These are phyloP conservation scores for Nyctibius bracteatus DNA, from an alignment of 2,113 vertebrate species.

Conservation along the genomic window DNA sequence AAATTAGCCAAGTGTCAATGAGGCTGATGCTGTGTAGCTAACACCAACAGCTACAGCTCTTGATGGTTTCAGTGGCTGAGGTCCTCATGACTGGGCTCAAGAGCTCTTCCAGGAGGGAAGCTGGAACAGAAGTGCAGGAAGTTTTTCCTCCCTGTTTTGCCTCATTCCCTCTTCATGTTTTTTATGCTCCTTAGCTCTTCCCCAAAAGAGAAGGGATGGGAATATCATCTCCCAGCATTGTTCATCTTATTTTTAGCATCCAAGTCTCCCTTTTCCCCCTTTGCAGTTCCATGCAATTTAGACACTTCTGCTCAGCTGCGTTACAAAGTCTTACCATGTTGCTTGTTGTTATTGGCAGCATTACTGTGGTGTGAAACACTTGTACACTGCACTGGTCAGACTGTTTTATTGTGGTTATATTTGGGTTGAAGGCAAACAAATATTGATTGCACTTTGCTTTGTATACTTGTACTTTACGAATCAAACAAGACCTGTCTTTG, in stretches of 20 bases:
- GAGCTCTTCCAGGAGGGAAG: not conserved
- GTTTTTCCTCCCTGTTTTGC: not conserved
- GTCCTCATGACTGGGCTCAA: not conserved
- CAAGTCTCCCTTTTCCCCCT: not conserved
- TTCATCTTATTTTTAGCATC: not conserved
- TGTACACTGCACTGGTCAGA: fast-evolving
- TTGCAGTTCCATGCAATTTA: not conserved
- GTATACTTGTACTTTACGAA: not conserved
- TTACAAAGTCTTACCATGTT: not conserved
- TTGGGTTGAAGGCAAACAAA: not conserved
- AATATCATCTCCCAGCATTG: not conserved
- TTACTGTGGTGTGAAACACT: fast-evolving
- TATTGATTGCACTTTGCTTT: not conserved
- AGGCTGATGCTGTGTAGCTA: not conserved
- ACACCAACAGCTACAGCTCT: not conserved
- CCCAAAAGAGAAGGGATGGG: not conserved
- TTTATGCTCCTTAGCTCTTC: not conserved
- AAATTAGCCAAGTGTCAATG: not conserved
- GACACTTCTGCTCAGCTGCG: not conserved
- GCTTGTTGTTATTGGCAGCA: not conserved
- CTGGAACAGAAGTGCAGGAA: not conserved
- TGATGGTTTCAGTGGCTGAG: not conserved
- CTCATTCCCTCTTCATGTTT: not conserved
- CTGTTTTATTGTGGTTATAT: not conserved
- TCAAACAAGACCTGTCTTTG: not conserved